Base-by-base conservation (phyloP, 2,888 invertebrate species). In the Athalia circularis region DNA sequence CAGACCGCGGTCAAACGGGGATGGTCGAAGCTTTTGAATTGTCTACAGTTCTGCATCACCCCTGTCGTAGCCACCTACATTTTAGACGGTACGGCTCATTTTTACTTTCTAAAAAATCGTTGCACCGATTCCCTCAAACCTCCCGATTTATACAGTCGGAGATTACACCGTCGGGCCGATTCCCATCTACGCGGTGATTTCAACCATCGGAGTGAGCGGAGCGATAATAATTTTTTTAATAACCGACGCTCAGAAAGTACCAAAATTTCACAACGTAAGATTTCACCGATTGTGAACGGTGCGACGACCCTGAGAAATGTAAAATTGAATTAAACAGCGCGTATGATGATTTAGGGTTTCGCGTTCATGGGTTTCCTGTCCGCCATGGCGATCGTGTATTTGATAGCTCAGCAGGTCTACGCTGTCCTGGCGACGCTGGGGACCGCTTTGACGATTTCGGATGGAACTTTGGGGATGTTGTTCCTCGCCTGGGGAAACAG, bases 401-500 rank as follows among this genome's bases (percentile, higher is more conserved):
- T 91, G 64, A 88, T 94, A 47, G 94, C 95, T 48, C 91, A 91
- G 81, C 94, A 95, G 89, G 92, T 94, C 72, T 92, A 94, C 80
- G 87, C 88, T 70, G 88, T 91, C 64, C 90, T 93, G 54, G 88
- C 92, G 87, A 91, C 93, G 74, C 86, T 94, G 79, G 94, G 94
- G 57, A 91, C 92, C 67, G 91, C 93, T n/a, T 91, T 93, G 77
- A 89, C 91, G 74, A 90, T 93, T 70, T 93, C 92, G 81, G 91
- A 92, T 83, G 92, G 93, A 8, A 92, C 94, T 85, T 89, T 95
- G 52, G 94, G 94, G 5, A 90, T 94, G 79, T 94, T 94, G 0
- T 88, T 94, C 13, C 89, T 94, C 47, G 93, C 94, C 0, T 94
- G 94, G 94, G 94, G 94, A 29, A 93, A 94, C 88, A 92, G 93